phyloP scores from a whole-genome alignment of 2,113 vertebrate species.

The Plecotus auritus region DNA sequence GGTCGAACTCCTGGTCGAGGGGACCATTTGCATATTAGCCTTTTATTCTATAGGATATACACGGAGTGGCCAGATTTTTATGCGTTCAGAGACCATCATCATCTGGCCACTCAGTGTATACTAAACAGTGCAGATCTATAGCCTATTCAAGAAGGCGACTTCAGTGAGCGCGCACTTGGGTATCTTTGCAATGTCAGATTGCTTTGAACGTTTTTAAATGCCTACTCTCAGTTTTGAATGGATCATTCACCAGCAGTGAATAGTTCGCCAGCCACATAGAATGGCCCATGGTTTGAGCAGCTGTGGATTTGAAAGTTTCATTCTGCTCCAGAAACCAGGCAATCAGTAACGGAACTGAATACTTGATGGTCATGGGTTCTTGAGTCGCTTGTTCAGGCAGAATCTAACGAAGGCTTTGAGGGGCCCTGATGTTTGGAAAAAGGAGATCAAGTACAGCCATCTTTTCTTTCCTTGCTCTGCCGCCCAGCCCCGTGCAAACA shows the following conservation, averaged over 20 bases:
- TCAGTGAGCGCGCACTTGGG: background rate
- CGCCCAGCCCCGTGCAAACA: background rate
- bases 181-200: conserved; percentile 24
- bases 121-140: background rate
- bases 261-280: background rate
- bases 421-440: background rate
- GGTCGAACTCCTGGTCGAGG: no score
- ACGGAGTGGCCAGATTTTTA: no score
- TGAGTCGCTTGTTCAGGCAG: conserved; percentile 8
- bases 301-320: conserved; percentile 13
- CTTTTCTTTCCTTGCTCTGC: conserved; percentile 34
- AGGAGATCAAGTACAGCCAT: conserved; percentile 7
- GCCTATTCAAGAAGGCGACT: background rate
- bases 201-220: background rate
- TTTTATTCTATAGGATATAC: no score
- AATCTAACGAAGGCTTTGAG: background rate
- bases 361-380: background rate
- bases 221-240: background rate
- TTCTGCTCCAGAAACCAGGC: background rate
- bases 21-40: no score
- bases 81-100: no score
- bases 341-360: background rate
- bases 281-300: background rate
- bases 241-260: background rate
- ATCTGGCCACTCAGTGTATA: no score